Conservation (phyloP, 2,888 invertebrate genomes). For the Clepsis dumicolana region DNA sequence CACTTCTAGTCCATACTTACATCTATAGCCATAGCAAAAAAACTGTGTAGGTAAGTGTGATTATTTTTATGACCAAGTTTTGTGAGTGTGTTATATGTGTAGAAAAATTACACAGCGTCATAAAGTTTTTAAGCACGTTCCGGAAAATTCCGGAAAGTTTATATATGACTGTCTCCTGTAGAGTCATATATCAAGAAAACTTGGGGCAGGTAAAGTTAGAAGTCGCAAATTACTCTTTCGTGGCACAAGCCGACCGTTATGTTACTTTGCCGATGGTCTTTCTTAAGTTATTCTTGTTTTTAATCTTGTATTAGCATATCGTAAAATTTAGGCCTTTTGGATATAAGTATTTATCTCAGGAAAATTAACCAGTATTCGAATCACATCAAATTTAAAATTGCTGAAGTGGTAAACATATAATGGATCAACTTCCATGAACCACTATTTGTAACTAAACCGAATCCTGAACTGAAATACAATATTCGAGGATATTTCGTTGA, state of each 20-base stretch:
- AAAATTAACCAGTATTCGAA: no score
- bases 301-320: neutral
- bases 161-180: conserved; percentile 46
- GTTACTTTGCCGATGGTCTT: conserved; percentile 53
- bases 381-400: no score
- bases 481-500: no score
- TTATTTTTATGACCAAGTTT: neutral
- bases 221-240: conserved; percentile 58
- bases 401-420: no score
- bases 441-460: no score
- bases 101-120: neutral
- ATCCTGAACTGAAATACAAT: no score
- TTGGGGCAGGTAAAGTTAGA: conserved; percentile 57
- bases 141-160: conserved; percentile 27
- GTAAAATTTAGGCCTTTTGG: neutral
- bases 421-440: no score
- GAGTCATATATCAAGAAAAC: conserved; percentile 57
- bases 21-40: no score
- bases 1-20: no score
- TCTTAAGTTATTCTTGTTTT: conserved; percentile 45
- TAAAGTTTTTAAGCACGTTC: conserved; percentile 12
- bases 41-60: no score
- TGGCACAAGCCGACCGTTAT: conserved; percentile 51
- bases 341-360: no score
- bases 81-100: neutral